phyloP scores from a whole-genome alignment of 2,113 vertebrate genomes.

The Corythornis madagascariensis region DNA sequence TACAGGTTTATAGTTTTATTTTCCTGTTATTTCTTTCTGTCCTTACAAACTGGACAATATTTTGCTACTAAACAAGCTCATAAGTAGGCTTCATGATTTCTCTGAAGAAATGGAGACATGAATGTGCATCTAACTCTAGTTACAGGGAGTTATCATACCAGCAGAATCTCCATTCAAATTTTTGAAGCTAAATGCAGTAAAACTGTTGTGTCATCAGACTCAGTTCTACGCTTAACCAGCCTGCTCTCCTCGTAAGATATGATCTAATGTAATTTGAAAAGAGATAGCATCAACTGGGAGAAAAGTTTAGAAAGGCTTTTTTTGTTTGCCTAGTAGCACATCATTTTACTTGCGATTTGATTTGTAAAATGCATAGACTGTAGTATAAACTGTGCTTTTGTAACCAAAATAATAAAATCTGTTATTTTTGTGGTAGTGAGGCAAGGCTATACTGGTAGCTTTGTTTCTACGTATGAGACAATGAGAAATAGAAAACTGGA shows the following conservation, averaged over 20 bases:
- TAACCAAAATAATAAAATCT: background rate
- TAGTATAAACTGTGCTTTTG: background rate
- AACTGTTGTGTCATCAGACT: background rate
- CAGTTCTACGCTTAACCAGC: background rate
- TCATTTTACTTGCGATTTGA: background rate
- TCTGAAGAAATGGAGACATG: background rate
- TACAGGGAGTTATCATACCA: fast-evolving
- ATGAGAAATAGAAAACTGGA: background rate
- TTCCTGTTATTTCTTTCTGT: background rate
- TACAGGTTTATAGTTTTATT: background rate
- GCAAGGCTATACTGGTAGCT: background rate
- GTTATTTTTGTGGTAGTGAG: background rate
- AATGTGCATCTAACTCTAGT: background rate
- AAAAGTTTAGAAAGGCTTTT: background rate
- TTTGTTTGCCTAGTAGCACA: background rate
- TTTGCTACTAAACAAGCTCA: background rate
- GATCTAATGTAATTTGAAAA: background rate
- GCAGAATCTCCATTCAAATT: background rate
- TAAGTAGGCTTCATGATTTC: background rate
- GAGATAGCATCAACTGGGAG: background rate
- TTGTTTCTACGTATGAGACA: background rate
- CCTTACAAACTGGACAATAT: background rate
- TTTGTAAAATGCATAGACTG: background rate
- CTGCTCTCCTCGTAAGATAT: background rate
- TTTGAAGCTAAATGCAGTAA: background rate